Evolutionary conservation across 2,888 invertebrate genomes (phyloP), one percentile per base, ranked within the genome.

Genomic region (Diogma glabrata): DNA sequence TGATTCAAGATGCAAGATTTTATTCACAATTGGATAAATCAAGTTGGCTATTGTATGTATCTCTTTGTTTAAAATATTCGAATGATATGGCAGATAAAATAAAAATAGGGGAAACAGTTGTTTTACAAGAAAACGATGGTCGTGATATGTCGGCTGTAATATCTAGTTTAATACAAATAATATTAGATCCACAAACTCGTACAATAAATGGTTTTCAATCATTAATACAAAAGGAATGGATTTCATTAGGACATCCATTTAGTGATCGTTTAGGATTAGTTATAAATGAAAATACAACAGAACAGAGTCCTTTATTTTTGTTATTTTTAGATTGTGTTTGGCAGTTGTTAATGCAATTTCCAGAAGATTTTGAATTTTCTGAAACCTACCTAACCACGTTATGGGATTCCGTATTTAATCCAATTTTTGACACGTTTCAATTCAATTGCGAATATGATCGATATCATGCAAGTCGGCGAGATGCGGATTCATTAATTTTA

Each of bases 191-290:
- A 0, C 72, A 84, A 65, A 88, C 76, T 69, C 77, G 95, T 50
- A 87, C 89, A 4, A 77, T 87, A 55, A 75, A 77, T 36, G 95
- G 95, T 50, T 92, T 96, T 69, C 91, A 94, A 70, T 82, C 85
- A 52, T 75, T 96, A 33, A 73, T 96, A 51, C 93, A 95, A 70
- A 91, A 94, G 66, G 95, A 96, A 65, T 97, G 96, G 95, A 75
- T 95, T 4, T 84, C 88, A 1, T 73, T 93, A 56, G 94, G 94
- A 22, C 95, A 96, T 70, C 92, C 90, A 1, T 92, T 47, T 43
- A 65, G 65, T 49, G 64, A 65, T 10, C 64, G 87, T 49, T 69
- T 86, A 55, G 86, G 86, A 0, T 83, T 84, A 54, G 77, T 86
- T 14, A 66, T 77, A 2, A 76, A 75, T 20, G 73, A 76, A 50